Evolutionary conservation across 2,113 vertebrate species (phyloP).

Genomic region (Myiagra hebetior): DNA sequence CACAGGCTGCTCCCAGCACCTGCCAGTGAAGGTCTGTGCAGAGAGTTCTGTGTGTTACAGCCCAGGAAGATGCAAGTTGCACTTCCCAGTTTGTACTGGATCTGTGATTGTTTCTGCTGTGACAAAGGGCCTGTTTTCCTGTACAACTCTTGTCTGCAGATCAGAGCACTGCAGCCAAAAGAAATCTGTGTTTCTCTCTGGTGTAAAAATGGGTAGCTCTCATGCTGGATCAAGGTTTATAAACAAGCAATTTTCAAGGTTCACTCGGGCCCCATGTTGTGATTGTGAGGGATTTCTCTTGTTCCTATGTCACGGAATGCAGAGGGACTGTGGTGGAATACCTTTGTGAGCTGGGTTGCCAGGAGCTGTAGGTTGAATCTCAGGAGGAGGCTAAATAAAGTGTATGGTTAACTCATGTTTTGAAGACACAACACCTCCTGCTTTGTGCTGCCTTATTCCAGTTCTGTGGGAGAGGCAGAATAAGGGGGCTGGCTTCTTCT

Average conservation of each 20-base stretch:
- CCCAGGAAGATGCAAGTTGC: accelerated
- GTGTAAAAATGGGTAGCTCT: background rate
- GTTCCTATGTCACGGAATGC: background rate
- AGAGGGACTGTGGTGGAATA: background rate
- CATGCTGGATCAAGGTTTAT: background rate
- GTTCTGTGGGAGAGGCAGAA: background rate
- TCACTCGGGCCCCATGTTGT: background rate
- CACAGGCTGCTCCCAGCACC: background rate
- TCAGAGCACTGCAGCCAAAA: background rate
- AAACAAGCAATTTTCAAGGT: background rate
- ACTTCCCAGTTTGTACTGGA: background rate
- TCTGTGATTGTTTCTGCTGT: background rate
- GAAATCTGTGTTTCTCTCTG: background rate
- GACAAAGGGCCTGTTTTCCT: background rate
- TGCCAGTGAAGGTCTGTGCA: background rate
- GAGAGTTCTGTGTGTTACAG: accelerated
- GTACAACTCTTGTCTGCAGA: background rate
- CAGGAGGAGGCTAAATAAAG: background rate
- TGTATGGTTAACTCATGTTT: background rate
- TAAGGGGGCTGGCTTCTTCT: background rate
- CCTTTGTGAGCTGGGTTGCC: background rate
- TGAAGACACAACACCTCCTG: background rate
- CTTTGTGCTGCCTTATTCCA: background rate
- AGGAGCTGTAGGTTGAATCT: background rate
- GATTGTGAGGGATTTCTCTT: background rate